Base-by-base conservation (phyloP, 2,797 vertebrate genomes). In the Vireo griseus region DNA sequence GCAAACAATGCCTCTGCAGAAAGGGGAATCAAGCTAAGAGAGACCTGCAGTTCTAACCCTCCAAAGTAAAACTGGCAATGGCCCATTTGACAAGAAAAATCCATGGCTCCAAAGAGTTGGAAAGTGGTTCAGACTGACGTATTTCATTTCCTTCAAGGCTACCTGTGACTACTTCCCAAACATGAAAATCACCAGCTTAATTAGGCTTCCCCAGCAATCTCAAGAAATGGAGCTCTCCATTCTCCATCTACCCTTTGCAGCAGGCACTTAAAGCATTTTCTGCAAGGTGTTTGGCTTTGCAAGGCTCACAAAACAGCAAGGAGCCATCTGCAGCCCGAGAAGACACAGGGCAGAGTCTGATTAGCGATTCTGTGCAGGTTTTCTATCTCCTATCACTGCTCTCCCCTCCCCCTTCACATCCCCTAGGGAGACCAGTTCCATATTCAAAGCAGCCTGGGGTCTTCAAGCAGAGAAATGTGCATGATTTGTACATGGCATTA, bases 401-500 rank as follows among this genome's bases (percentile, higher is more conserved):
- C 75, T 84, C 67, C 71, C 96, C 90, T 94, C 89, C 96, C 75
- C 84, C 92, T 75, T 62, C 6, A 0, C 51, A 94, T 68, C 55
- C 97, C 96, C 86, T 58, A 57, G 95, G 81, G 97, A 97, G 65
- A 83, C 39, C 67, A 88, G 94, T 92, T 97, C 93, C 92, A 96
- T 96, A 96, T 97, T 97, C 96, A 97, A 96, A 97, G 95, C 79
- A 96, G 96, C 95, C 97, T 81, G 81, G 77, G 94, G 96, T 97
- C 95, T 96, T 95, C 95, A 94, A 90, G 93, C 96, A 97, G 89
- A 97, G 95, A 97, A 97, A 97, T 83, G 93, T 88, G 94, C 90
- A 90, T 97, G 95, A 96, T 96, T 97, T 95, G 92, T 95, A 88
- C 7, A 55, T 88, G 92, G 96, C 92, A 96, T 95, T 96, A 96